Evolutionary conservation across 2,797 vertebrate species (phyloP).

Genomic region (Eutrigla gurnardus): DNA sequence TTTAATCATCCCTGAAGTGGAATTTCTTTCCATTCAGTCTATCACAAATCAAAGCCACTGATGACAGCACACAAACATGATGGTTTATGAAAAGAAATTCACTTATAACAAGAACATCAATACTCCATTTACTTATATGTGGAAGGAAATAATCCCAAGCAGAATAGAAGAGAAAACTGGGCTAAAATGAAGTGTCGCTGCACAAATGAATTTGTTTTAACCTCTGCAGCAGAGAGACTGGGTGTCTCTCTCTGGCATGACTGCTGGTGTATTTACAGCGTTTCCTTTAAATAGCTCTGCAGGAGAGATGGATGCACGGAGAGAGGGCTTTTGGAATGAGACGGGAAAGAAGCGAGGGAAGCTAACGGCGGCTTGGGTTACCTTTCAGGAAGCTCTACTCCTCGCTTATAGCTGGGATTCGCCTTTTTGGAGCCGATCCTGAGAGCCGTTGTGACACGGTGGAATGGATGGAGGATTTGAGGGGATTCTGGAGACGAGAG

Average conservation of each 20-base stretch:
- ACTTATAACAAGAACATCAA: not conserved
- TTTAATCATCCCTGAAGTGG: not conserved
- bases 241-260: constrained; percentile 41
- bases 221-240: constrained; percentile 21
- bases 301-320: constrained; percentile 50
- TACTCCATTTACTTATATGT: not conserved
- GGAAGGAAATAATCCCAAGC: not conserved
- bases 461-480: not conserved
- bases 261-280: constrained; percentile 68
- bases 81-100: not conserved
- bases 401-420: constrained; percentile 27
- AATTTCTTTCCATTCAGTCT: not conserved
- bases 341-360: constrained; percentile 28
- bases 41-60: not conserved
- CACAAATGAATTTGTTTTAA: constrained; percentile 4
- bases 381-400: constrained; percentile 65
- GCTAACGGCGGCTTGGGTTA: constrained; percentile 65
- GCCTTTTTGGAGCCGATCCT: constrained; percentile 32
- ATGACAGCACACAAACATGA: not conserved
- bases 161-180: not conserved
- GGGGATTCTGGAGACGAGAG: constrained; percentile 10
- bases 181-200: not conserved
- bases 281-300: constrained; percentile 77
- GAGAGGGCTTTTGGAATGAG: constrained; percentile 34
- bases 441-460: not conserved